Base-by-base conservation (phyloP, 1,140 invertebrate species). In the Pissodes strobi region DNA sequence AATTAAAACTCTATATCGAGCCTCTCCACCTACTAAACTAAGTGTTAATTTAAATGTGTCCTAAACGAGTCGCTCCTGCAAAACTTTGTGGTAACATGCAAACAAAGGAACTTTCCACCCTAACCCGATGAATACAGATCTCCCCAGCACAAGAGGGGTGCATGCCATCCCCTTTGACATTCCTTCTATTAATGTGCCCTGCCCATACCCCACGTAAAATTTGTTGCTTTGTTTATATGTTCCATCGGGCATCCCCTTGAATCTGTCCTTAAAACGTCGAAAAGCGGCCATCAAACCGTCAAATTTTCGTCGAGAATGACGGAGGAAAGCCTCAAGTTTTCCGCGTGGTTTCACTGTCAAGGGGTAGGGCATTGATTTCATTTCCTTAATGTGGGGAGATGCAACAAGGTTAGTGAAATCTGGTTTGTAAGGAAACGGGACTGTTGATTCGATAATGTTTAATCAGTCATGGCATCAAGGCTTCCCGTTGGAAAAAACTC, bases 91-190 rank as follows among this genome's bases (percentile, higher is more conserved):
- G 60, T 62, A 39, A 45, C 49, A 62, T 62, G 39, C 60, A 62
- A 62, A 62, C 60, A 62, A 62, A 55, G 60, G 60, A 49, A 62
- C 43, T 53, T 52, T 34, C 49, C 38, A 37, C 51, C 51, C 60
- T 55, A 53, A 43, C 49, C 39, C 60, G n/a, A 60, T 46, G 57
- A 60, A 51, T 51, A 51, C 56, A 56, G 51, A 53, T 53, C 51
- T 38, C 53, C 37, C 23, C 12, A 30, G 2, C 21, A 15, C 13
- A 27, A 34, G 38, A 15, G 38, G 46, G 38, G 53, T 56, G 53
- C 53, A 56, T 49, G 41, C 53, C 45, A 39, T 51, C 57, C 46
- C 57, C 37, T 60, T 60, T 60, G 57, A 60, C 57, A 60, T 60
- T 60, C 46, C 57, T 60, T 60, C 17, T 60, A 60, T 60, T 60